A percentile compares a stretch with the other conserved stretches of the same genome.
phyloP scores from a whole-genome alignment of 2,113 vertebrate genomes.

The Corapipo altera region DNA sequence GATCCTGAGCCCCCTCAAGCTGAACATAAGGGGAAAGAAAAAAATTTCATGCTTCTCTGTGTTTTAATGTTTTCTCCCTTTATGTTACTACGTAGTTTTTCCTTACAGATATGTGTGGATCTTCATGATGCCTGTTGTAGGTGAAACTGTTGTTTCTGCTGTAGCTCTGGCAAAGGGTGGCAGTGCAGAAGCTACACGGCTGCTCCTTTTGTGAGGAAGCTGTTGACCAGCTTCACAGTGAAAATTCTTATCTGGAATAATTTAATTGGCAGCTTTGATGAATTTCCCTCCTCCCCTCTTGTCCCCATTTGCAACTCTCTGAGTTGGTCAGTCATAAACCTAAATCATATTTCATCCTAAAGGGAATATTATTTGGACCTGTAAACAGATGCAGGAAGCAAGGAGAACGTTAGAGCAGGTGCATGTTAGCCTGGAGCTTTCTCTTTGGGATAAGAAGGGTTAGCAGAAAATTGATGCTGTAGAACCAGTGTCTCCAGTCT shows the following conservation, averaged over 20 bases:
- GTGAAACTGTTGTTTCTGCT: not conserved
- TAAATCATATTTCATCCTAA: not conserved
- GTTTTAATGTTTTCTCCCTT: not conserved
- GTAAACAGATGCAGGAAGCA: not conserved
- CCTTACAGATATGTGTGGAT: rapidly evolving
- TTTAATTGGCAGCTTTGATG: not conserved
- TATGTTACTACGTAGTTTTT: not conserved
- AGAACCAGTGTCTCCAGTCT: not conserved
- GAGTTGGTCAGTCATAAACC: not conserved
- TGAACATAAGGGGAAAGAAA: not conserved
- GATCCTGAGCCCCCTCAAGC: not conserved
- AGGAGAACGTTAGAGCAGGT: not conserved
- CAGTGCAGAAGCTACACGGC: not conserved
- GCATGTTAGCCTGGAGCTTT: not conserved
- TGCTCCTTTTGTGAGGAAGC: not conserved
- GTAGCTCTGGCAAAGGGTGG: not conserved
- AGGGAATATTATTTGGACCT: not conserved
- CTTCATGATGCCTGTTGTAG: not conserved
- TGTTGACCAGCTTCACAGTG: not conserved
- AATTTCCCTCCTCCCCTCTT: not conserved
- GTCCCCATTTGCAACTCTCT: not conserved
- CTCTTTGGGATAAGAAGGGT: not conserved
- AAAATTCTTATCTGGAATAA: not conserved
- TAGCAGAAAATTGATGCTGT: constrained; percentile 7
- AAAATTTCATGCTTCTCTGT: rapidly evolving